phyloP scores from a whole-genome alignment of 2,797 vertebrate genomes.

The Naso thynnoides region DNA sequence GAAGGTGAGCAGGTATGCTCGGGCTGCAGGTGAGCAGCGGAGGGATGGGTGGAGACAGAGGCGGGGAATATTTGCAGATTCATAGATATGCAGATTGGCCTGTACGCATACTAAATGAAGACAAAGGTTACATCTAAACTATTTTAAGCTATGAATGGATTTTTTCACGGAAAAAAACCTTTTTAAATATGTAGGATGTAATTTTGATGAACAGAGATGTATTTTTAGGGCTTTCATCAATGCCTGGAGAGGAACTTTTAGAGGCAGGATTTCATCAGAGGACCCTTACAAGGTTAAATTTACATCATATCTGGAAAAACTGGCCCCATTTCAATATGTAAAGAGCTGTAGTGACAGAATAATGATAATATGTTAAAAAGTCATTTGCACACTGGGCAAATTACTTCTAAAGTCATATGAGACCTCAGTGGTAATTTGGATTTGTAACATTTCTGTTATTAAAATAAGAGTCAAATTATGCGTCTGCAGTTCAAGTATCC shows the following conservation, averaged over 20 bases:
- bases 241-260: not conserved
- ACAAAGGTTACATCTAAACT: too few species aligned
- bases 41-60: not conserved
- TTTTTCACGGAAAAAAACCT: too few species aligned
- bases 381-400: not conserved
- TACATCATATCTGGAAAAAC: slow-evolving; percentile 2
- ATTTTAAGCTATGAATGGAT: too few species aligned
- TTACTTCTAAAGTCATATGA: not conserved
- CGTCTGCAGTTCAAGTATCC: not conserved
- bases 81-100: not conserved
- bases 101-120: too few species aligned
- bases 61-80: not conserved
- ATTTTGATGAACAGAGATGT: too few species aligned
- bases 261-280: not conserved
- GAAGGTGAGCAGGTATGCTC: not conserved
- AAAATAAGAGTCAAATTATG: not conserved
- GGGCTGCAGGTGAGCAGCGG: too few species aligned
- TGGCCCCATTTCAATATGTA: not conserved
- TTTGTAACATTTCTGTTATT: not conserved
- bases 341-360: not conserved
- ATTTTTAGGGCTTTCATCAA: too few species aligned
- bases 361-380: not conserved
- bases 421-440: not conserved
- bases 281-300: not conserved
- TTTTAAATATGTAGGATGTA: too few species aligned